Conservation (phyloP, 2,888 invertebrate species). For the Malachius bipustulatus region DNA sequence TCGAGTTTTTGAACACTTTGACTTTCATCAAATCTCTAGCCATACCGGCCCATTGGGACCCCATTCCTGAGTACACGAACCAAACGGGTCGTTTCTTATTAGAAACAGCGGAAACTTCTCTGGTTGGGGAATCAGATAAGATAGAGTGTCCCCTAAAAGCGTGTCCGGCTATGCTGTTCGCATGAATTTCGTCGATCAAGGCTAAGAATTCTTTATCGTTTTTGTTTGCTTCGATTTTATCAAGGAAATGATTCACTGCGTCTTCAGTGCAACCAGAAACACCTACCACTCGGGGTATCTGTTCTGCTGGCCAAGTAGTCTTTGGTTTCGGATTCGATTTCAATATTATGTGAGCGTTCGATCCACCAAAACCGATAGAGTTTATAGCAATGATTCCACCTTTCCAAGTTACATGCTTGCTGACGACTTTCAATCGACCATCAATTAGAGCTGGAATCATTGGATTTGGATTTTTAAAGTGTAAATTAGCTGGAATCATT, state of each 20-base stretch:
- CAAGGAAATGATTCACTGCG: conserved; percentile 56
- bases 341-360: conserved; percentile 84
- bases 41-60: conserved; percentile 96
- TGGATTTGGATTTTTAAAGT: conserved; percentile 74
- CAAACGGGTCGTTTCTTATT: conserved; percentile 71
- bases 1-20: conserved; percentile 67
- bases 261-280: conserved; percentile 79
- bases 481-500: conserved; percentile 82
- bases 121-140: conserved; percentile 42
- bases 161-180: conserved; percentile 61
- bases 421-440: conserved; percentile 83
- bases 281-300: conserved; percentile 55
- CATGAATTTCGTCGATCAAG: conserved; percentile 63
- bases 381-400: conserved; percentile 90
- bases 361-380: conserved; percentile 97
- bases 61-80: conserved; percentile 97
- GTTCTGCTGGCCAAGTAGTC: conserved; percentile 43
- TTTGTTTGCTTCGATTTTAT: conserved; percentile 46
- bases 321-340: conserved; percentile 66
- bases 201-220: conserved; percentile 64
- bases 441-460: conserved; percentile 86
- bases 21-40: conserved; percentile 73
- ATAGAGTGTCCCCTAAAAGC: conserved; percentile 69
- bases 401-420: conserved; percentile 69
- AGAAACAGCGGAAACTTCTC: conserved; percentile 40